Conservation (phyloP, 2,797 vertebrate species). For the Pangasius macronema region DNA sequence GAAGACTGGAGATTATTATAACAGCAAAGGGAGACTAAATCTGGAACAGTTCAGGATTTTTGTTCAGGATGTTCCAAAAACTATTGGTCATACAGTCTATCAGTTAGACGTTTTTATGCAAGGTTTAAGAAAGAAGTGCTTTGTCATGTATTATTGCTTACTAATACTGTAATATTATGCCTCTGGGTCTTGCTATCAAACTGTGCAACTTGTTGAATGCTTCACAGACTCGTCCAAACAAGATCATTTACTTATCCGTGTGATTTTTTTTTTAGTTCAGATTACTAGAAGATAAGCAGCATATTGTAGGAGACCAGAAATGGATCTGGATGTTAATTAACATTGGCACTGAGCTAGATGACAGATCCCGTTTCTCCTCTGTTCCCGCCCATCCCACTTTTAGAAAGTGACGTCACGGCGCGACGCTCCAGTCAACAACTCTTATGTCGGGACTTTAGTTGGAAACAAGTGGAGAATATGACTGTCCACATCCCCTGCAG, state of each 20-base stretch:
- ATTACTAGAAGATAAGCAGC: not conserved
- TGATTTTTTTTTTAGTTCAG: not conserved
- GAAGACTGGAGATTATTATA: not conserved
- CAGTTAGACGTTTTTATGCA: not conserved
- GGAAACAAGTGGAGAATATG: slow-evolving; percentile 61
- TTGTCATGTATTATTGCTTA: not conserved
- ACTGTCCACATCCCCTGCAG: not conserved
- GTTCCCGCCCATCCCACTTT: slow-evolving; percentile 50
- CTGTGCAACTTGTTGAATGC: not conserved
- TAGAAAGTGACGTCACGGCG: slow-evolving; percentile 66
- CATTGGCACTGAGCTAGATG: not conserved
- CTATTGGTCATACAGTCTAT: not conserved
- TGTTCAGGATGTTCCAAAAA: not conserved
- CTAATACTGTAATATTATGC: not conserved
- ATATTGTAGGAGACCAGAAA: not conserved
- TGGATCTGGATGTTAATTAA: not conserved
- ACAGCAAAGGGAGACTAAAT: not conserved
- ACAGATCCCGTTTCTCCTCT: slow-evolving; percentile 3
- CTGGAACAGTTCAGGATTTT: not conserved
- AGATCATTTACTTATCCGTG: not conserved
- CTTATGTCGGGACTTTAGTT: slow-evolving; percentile 71
- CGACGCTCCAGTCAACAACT: slow-evolving; percentile 65
- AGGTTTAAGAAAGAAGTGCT: not conserved
- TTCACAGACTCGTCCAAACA: not conserved
- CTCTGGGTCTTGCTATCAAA: not conserved